Evolutionary conservation across 2,888 invertebrate species (phyloP).

Genomic region (Artemia sinica): DNA sequence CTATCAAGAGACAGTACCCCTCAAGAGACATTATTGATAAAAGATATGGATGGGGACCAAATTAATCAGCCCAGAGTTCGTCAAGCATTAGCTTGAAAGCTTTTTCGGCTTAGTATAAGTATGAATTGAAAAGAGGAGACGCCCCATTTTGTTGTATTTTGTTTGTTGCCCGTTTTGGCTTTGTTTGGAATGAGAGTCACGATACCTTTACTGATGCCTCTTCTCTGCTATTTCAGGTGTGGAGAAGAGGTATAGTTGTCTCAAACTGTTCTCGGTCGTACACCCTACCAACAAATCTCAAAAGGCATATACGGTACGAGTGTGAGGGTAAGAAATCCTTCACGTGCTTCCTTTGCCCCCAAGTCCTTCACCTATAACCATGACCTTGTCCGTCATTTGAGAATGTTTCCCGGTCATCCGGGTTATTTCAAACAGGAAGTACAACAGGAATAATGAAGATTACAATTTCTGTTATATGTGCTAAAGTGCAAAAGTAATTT

Average conservation of each 20-base stretch:
- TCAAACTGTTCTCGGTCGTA: slow-evolving; percentile 9
- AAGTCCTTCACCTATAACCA: slow-evolving; percentile 20
- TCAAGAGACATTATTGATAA: too few species aligned
- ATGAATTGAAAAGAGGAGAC: too few species aligned
- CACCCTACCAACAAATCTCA: slow-evolving; percentile 17
- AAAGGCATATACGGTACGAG: slow-evolving; percentile 21
- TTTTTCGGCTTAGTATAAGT: too few species aligned
- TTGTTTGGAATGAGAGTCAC: too few species aligned
- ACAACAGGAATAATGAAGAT: not conserved
- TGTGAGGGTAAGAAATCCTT: slow-evolving; percentile 18
- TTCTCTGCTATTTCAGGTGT: slow-evolving; percentile 14
- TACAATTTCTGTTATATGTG: too few species aligned
- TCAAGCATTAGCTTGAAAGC: too few species aligned
- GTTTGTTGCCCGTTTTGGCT: too few species aligned
- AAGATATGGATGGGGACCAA: too few species aligned
- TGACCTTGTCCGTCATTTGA: slow-evolving; percentile 19
- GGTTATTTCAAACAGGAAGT: not conserved
- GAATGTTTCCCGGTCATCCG: slow-evolving; percentile 17
- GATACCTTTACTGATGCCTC: not conserved
- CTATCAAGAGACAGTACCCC: too few species aligned
- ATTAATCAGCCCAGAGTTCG: too few species aligned
- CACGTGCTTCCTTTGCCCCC: slow-evolving; percentile 19
- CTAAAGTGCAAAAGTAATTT: too few species aligned
- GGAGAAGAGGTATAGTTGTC: slow-evolving; percentile 14
- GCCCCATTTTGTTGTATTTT: too few species aligned